Base-by-base conservation (phyloP, 30 jellyfish, hydroid and myxozoan species). In the Chironex yamaguchii region DNA sequence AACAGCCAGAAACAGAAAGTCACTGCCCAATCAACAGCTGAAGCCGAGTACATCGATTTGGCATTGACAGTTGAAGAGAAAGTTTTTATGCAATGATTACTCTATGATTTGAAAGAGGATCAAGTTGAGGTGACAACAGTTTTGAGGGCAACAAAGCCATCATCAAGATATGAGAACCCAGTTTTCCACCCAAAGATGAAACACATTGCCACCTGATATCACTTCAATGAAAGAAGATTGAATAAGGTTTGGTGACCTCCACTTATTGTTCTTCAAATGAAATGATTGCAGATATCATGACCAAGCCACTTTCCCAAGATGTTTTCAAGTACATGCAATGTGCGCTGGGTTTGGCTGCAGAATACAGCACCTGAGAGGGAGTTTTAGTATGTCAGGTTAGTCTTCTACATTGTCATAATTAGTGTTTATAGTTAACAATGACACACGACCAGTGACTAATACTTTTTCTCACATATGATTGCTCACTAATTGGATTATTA, bases 251-350 rank as follows among this genome's bases (percentile, higher is more conserved):
- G n/a, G n/a, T n/a, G n/a, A n/a, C 4, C 20, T 49, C 54, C 3
- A 24, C 9, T 9, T 76, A 52, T 48, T 76, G 89, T 29, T 64
- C 62, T 22, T 50, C 89, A 24, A 31, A 76, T n/a, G 89, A 76
- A 4, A 76, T 76, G 84, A 25, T 76, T 29, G 89, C 89, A 1
- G 89, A 76, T 17, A 51, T 76, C 28, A 14, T 76, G 81, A 76
- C 89, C n/a, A 76, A 76, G 33, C 64, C 64, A 20, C 86, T 76
- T 25, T 34, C 85, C 24, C 52, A 22, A 76, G 65, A 1, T 17
- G 20, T 42, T 1, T 76, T 76, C 36, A 65, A 53, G 26, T 50
- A 76, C 22, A 31, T 31, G 20, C 33, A 64, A 67, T n/a, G n/a
- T n/a, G n/a, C n/a, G n/a, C n/a, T n/a, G n/a, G n/a, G n/a, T n/a